Percentiles rank a stretch among this genome's conserved stretches.
These are phyloP conservation scores for Latheticus oryzae DNA, from an alignment of 2,888 invertebrate species.

Conservation along the genomic window DNA sequence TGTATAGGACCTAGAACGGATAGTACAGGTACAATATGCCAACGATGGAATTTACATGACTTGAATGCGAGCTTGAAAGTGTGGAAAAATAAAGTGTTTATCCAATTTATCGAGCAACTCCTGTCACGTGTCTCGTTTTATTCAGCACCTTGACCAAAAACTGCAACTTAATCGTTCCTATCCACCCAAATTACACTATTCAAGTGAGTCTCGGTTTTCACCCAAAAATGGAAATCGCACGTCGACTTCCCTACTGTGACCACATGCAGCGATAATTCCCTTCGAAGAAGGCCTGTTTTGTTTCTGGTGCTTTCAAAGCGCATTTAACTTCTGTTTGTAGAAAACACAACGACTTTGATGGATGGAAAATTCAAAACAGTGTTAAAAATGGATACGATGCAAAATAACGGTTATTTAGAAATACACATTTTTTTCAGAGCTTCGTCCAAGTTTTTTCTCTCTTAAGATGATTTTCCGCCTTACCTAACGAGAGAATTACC, in stretches of 20 bases:
- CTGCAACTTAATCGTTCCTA: too few relatives aligned
- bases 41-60: too few relatives aligned
- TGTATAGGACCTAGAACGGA: too few relatives aligned
- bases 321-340: slow-evolving; percentile 22
- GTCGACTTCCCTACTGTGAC: neutral
- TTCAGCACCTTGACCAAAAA: too few relatives aligned
- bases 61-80: too few relatives aligned
- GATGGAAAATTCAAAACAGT: slow-evolving; percentile 21
- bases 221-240: neutral
- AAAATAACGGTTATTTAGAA: slow-evolving; percentile 10
- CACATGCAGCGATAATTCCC: slow-evolving; percentile 12
- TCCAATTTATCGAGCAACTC: too few relatives aligned
- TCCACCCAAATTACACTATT: too few relatives aligned
- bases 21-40: too few relatives aligned
- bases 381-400: neutral
- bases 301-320: slow-evolving; percentile 20
- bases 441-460: slow-evolving; percentile 4
- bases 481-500: slow-evolving; percentile 13
- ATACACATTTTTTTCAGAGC: too few relatives aligned
- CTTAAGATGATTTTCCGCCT: slow-evolving; percentile 8
- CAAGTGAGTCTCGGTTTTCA: neutral
- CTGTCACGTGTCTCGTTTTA: too few relatives aligned
- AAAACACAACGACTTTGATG: slow-evolving; percentile 16
- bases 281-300: slow-evolving; percentile 25
- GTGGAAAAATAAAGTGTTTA: too few relatives aligned